These are phyloP conservation scores for Columbina picui DNA, from an alignment of 2,113 vertebrate species.

Conservation along the genomic window DNA sequence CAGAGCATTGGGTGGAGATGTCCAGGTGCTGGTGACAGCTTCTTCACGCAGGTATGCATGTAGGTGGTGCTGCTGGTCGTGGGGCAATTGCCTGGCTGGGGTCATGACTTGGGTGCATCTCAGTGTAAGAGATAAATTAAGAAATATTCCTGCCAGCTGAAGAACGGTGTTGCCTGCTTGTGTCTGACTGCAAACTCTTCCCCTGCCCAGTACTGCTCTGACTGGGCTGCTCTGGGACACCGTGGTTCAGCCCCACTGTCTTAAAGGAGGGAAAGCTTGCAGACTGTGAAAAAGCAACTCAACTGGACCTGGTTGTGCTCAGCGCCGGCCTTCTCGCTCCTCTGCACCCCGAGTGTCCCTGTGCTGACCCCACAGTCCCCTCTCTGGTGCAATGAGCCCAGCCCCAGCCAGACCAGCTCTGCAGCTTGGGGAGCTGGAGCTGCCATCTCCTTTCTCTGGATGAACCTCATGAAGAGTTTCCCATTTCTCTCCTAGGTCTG, in stretches of 20 bases:
- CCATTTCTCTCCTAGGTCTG: fast-evolving
- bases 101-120: not conserved
- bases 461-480: not conserved
- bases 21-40: not conserved
- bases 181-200: not conserved
- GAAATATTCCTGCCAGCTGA: not conserved
- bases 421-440: not conserved
- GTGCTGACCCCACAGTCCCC: not conserved
- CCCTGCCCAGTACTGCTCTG: not conserved
- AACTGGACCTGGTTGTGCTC: fast-evolving
- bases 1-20: fast-evolving
- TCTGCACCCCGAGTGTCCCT: not conserved
- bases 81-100: not conserved
- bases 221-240: not conserved
- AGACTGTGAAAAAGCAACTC: not conserved
- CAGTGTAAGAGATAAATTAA: not conserved
- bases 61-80: not conserved
- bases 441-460: not conserved
- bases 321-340: fast-evolving
- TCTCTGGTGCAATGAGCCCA: not conserved
- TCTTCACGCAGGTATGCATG: fast-evolving
- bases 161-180: not conserved
- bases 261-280: not conserved
- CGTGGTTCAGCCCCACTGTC: not conserved
- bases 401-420: not conserved